These are phyloP conservation scores for Antheraea mylitta DNA, from an alignment of 1,140 invertebrate genomes.

Conservation along the genomic window DNA sequence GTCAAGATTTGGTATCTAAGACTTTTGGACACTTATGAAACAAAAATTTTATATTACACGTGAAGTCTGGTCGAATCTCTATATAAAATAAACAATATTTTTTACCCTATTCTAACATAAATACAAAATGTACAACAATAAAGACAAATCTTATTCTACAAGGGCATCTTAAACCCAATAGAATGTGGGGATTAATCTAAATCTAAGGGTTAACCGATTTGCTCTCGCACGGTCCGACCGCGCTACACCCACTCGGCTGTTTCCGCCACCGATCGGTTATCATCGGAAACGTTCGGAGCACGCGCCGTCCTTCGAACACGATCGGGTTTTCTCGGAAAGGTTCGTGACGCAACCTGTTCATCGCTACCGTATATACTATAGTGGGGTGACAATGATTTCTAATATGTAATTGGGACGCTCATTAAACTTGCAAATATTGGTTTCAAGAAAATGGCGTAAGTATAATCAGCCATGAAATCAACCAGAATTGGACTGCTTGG, in stretches of 20 bases:
- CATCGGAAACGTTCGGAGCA: background rate
- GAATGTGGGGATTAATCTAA: background rate
- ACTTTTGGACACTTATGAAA: no score
- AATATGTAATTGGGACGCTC: background rate
- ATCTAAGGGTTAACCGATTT: constrained; percentile 1
- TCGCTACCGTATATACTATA: background rate
- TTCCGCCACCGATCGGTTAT: background rate
- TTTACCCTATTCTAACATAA: background rate
- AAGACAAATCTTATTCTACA: background rate
- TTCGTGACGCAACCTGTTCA: background rate
- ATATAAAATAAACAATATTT: no score
- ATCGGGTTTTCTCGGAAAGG: background rate
- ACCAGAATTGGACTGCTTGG: no score
- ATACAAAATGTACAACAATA: background rate
- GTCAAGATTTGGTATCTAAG: no score
- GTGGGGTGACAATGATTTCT: background rate
- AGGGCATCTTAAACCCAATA: background rate
- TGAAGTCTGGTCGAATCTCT: no score
- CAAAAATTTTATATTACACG: no score
- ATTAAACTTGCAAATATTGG: no score
- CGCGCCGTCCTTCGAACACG: background rate
- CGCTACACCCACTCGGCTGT: background rate
- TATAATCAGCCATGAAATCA: no score
- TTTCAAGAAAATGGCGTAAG: no score
- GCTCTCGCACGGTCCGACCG: background rate